Evolutionary conservation across 1,140 invertebrate genomes (phyloP), one percentile per base, ranked within the genome.

Genomic region (Drosophila ogumai): DNA sequence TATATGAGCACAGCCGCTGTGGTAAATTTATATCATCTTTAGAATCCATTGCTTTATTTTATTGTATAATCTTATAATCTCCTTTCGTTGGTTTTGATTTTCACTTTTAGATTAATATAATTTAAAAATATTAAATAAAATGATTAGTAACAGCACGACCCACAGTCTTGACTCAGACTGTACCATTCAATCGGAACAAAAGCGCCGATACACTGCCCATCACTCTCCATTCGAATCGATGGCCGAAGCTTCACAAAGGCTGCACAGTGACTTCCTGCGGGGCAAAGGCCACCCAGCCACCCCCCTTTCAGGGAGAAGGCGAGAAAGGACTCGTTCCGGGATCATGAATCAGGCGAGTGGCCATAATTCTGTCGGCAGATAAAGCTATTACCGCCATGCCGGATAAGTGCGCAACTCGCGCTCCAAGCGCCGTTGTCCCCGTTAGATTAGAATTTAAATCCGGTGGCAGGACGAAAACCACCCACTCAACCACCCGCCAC

Each of bases 401-500:
- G 84, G 85, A 78, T 88, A 90, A 88, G 77, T 84, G 85, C 63
- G 81, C 81, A 82, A 52, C 61, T 67, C 38, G 82, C 67, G 57
- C 59, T 60, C 34, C 60, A 40, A 54, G 58, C 71, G 58, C 49
- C 25, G 55, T 72, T 87, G 58, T 75, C 64, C 76, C 63, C 31
- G 76, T 79, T 90, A 90, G 85, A 90, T 90, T 90, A 86, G 81
- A 88, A 90, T 88, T 88, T 81, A 88, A 88, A 81, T 85, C 85
- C 85, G 78, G 63, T 80, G 46, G 69, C 73, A 65, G 59, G 36
- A 47, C 41, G 44, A 38, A 22, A 57, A 47, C 59, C 63, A 72
- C 49, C 47, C 40, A 52, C 49, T 13, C 10, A 54, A 34, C 22
- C 25, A 40, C 68, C 60, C 69, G 64, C 41, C 41, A 5, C 10